Evolutionary conservation across 2,113 vertebrate genomes (phyloP), one percentile per base, ranked within the genome.

Genomic region (Colossoma macropomum): DNA sequence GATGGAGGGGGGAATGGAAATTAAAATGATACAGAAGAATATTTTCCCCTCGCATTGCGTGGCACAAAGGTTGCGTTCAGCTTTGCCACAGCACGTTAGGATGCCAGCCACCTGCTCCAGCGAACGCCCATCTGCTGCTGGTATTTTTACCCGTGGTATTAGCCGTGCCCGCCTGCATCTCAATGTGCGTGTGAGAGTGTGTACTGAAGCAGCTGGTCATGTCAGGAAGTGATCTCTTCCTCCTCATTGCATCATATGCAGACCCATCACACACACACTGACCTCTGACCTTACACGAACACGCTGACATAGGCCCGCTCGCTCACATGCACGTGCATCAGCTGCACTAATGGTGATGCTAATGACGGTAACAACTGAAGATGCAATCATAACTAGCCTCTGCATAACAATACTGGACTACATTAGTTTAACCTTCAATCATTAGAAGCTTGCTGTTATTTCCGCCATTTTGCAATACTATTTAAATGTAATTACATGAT

Each of bases 101-200:
- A 75, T 89, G 79, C 83, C 38, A 78, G 79, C 90, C 92, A 92
- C 93, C 92, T 93, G 92, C 89, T 90, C 87, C 87, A 85, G 82
- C 86, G 87, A 88, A 85, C 80, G 83, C 85, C 91, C 87, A 92
- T 90, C 90, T 93, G 90, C 88, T 84, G 34, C 77, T 81, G 83
- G 77, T 89, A 85, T 87, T 90, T 88, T 85, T 81, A 84, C 83
- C 85, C 17, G 69, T 87, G 84, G 88, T 86, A 71, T 87, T 86
- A 86, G 75, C 23, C 45, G 60, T 78, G 71, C 82, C 17, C 68
- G 45, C 38, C 25, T 81, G 71, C 50, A 38, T 34, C 27, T 75
- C 28, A 73, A 59, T 59, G 75, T 56, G 75, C 25, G 75, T 17
- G 81, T 34, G 32, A 52, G 77, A 81, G 82, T 88, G 75, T 88